Percentiles rank a stretch among this genome's conserved stretches.
phyloP scores from a whole-genome alignment of 1,140 invertebrate species.

The Caenorhabditis remanei region DNA sequence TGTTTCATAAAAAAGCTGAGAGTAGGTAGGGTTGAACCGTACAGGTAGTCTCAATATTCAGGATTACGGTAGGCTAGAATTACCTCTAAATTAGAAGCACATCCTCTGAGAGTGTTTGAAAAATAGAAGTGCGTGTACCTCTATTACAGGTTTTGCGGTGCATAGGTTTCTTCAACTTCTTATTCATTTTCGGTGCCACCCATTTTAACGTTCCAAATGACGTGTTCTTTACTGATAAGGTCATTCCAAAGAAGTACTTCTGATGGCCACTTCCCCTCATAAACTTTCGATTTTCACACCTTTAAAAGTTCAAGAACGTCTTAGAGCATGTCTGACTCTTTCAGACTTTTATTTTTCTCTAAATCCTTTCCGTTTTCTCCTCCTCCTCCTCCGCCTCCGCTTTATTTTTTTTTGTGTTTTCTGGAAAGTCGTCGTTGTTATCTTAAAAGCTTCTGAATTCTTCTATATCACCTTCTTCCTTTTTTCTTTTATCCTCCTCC shows the following conservation, averaged over 20 bases:
- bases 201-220: constrained; percentile 29
- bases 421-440: constrained; percentile 31
- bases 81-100: too few relatives aligned
- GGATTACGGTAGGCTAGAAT: too few relatives aligned
- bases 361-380: neutral
- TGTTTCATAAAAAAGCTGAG: too few relatives aligned
- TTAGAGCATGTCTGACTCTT: neutral
- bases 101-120: too few relatives aligned
- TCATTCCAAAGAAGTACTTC: neutral
- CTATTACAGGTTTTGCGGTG: too few relatives aligned
- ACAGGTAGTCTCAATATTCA: too few relatives aligned
- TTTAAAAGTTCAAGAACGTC: neutral
- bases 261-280: constrained; percentile 22
- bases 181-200: constrained; percentile 13
- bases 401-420: neutral
- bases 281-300: constrained; percentile 19
- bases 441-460: constrained; percentile 50
- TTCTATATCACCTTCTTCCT: neutral
- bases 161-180: neutral
- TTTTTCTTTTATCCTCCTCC: neutral
- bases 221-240: constrained; percentile 29
- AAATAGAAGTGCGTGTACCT: too few relatives aligned
- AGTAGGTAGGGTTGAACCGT: too few relatives aligned
- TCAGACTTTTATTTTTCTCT: neutral
- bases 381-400: constrained; percentile 9